Conservation (phyloP, 2,113 vertebrate genomes). For the Carassius auratus region DNA sequence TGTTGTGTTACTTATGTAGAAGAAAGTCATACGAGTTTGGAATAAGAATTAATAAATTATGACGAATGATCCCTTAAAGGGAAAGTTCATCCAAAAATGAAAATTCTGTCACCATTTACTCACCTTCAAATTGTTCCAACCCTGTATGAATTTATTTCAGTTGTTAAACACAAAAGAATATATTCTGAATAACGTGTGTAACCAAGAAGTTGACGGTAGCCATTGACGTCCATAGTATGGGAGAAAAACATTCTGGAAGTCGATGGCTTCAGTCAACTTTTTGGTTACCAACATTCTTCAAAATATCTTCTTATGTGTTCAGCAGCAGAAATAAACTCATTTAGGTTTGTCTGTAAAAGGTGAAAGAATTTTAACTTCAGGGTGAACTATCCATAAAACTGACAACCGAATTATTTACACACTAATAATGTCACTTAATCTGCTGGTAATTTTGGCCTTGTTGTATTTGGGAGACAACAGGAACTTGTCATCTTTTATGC, state of each 20-base stretch:
- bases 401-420: not conserved
- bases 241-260: too few species aligned
- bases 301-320: not conserved
- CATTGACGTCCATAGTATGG: too few species aligned
- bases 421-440: not conserved
- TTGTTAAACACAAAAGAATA: too few species aligned
- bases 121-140: too few species aligned
- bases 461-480: not conserved
- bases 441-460: not conserved
- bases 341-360: not conserved
- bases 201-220: too few species aligned
- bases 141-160: too few species aligned
- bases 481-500: not conserved
- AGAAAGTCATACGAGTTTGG: not conserved
- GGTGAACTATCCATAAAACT: not conserved
- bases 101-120: too few species aligned
- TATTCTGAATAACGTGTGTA: too few species aligned
- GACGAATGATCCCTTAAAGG: too few species aligned
- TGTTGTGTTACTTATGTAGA: not conserved
- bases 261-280: too few species aligned
- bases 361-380: not conserved
- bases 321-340: not conserved
- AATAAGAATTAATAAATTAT: too few species aligned
- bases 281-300: not conserved
- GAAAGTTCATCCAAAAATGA: too few species aligned